phyloP scores from a whole-genome alignment of 1,140 invertebrate genomes.

The Heliconius congener region DNA sequence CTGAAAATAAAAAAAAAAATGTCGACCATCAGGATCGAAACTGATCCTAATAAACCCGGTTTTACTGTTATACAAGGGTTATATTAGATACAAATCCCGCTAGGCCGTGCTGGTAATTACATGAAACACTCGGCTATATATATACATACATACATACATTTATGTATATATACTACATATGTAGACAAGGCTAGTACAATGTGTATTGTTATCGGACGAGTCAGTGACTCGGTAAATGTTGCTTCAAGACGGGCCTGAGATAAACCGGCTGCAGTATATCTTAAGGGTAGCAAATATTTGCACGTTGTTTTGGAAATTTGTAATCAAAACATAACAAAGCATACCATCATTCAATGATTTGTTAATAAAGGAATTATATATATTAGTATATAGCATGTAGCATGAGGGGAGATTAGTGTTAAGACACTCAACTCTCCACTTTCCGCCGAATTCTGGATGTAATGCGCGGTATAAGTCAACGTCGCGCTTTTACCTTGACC shows the following conservation, averaged over 20 bases:
- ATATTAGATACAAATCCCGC: conserved; percentile 1
- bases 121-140: not conserved
- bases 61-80: not conserved
- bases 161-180: not conserved
- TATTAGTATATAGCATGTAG: too few relatives aligned
- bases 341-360: not conserved
- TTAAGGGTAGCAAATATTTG: conserved; percentile 8
- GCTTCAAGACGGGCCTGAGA: conserved; percentile 16
- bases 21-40: too few relatives aligned
- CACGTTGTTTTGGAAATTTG: not conserved
- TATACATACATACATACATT: not conserved
- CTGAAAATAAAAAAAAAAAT: too few relatives aligned
- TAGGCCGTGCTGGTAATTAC: not conserved
- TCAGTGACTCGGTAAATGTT: conserved; percentile 22
- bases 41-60: too few relatives aligned
- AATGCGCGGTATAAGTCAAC: too few relatives aligned
- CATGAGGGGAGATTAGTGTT: too few relatives aligned
- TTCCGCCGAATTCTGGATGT: too few relatives aligned
- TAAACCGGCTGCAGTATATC: conserved; percentile 22
- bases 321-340: not conserved
- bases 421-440: too few relatives aligned
- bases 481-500: too few relatives aligned
- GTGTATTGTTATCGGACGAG: conserved; percentile 21
- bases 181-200: conserved; percentile 6
- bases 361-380: not conserved